Conservation (phyloP, 2,797 vertebrate species). For the Channallabes apus region DNA sequence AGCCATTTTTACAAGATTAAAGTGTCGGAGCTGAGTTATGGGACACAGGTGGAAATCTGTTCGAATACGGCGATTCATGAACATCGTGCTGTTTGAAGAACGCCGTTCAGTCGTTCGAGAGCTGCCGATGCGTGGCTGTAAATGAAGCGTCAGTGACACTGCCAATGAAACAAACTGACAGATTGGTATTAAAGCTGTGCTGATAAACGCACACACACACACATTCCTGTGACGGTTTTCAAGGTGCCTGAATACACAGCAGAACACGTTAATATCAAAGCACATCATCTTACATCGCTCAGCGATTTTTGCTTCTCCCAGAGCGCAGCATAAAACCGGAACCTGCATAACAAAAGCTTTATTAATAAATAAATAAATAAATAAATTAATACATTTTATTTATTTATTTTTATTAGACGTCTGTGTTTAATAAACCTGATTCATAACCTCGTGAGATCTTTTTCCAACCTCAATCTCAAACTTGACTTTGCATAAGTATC, state of each 20-base stretch:
- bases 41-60: neutral
- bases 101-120: neutral
- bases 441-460: neutral
- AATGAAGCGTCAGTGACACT: neutral
- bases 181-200: neutral
- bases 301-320: neutral
- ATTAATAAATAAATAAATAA: too few species aligned
- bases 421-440: neutral
- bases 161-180: neutral
- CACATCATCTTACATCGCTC: neutral
- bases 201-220: neutral
- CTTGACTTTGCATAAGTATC: neutral
- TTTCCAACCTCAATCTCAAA: neutral
- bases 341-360: neutral
- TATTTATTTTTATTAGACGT: neutral
- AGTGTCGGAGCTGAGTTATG: constrained; percentile 9
- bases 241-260: neutral
- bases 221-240: neutral
- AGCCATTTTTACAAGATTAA: neutral
- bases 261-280: neutral
- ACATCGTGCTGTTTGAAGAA: neutral
- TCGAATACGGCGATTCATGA: neutral
- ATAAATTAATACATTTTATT: too few species aligned
- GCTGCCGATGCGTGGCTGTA: neutral
- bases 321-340: neutral